A percentile compares a stretch with the other conserved stretches of the same genome.
Conservation (phyloP, 2,797 vertebrate genomes). For the Oryzias sinensis region DNA sequence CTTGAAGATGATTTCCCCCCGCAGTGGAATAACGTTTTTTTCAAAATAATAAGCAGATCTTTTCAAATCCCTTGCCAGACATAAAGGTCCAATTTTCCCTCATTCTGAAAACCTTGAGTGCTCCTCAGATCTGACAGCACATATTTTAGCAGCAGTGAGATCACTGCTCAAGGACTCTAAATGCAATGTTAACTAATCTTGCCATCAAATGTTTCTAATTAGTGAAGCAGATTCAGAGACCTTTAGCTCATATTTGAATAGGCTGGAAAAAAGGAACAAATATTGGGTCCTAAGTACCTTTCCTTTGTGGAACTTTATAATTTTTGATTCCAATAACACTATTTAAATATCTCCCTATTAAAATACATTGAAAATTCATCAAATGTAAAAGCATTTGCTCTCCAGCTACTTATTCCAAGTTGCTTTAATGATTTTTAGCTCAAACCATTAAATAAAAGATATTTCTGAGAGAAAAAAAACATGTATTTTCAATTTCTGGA, state of each 20-base stretch:
- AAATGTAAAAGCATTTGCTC: too few relatives aligned
- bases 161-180: neutral
- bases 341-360: too few relatives aligned
- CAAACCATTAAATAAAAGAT: too few relatives aligned
- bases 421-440: too few relatives aligned
- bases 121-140: neutral
- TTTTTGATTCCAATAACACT: neutral
- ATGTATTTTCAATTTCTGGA: too few relatives aligned
- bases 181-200: neutral
- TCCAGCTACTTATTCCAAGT: too few relatives aligned
- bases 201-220: neutral
- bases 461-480: too few relatives aligned
- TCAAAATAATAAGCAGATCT: neutral
- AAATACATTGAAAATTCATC: too few relatives aligned
- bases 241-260: neutral
- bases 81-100: neutral
- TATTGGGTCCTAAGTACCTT: neutral
- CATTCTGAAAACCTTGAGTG: neutral
- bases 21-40: constrained; percentile 3
- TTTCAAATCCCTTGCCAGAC: neutral
- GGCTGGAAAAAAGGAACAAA: neutral
- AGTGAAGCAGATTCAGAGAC: neutral
- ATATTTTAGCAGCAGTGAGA: neutral
- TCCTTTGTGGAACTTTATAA: too few relatives aligned
- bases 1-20: neutral